Evolutionary conservation across 2,888 invertebrate species (phyloP), one percentile per base, ranked within the genome.

Genomic region (Papilio gigon): DNA sequence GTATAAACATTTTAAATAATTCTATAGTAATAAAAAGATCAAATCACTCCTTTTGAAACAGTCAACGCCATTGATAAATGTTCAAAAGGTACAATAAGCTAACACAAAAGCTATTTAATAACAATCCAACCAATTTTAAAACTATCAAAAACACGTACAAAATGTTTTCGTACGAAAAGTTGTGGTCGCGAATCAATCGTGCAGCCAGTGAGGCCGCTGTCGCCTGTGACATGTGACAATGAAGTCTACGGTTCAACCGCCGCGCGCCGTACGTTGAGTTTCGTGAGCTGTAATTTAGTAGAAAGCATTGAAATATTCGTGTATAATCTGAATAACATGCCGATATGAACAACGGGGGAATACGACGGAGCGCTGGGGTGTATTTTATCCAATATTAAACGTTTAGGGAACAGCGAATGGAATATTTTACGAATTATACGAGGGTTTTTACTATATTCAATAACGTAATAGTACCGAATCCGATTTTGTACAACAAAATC

Each of bases 251-350:
- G 79, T 83, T 74, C 78, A 78, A 75, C 76, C 83, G 76, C n/a
- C n/a, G n/a, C n/a, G n/a, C n/a, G n/a, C n/a, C n/a, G n/a, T n/a
- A 81, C 78, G 80, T 79, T 87, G 87, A 88, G 85, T 88, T 87
- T 82, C 89, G 89, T 89, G 87, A 84, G 86, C 86, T 88, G 89
- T 91, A 91, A 92, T 92, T 92, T 91, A 89, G 89, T 90, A 91
- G 89, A 92, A 90, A 91, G 91, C 92, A 90, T 91, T 90, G 92
- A 91, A 91, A 90, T 90, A 90, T 91, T 91, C 91, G 90, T 92
- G 91, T 91, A 88, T 91, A 91, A 90, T 92, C 90, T 89, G 89
- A 90, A 91, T 91, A 92, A 91, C 92, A 92, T 92, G 90, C 88
- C 89, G 86, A 92, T 91, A 92, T 92, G 91, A 91, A 90, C 90